A percentile compares a stretch with the other conserved stretches of the same genome.
Evolutionary conservation across 2,113 vertebrate species (phyloP).

Genomic region (Tichodroma muraria): DNA sequence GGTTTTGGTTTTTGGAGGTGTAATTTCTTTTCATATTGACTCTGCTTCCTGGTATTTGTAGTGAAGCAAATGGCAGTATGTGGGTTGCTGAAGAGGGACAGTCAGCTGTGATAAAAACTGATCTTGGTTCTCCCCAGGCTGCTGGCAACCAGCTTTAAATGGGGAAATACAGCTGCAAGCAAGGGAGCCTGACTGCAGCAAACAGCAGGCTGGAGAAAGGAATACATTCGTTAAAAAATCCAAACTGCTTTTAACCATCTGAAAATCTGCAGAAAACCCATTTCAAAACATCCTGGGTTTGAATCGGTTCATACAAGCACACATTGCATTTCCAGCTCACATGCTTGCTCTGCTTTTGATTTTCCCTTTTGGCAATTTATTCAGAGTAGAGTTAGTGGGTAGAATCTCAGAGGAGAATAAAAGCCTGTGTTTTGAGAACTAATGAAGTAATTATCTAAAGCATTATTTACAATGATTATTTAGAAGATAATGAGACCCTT

Average conservation of each 20-base stretch:
- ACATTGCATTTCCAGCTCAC: not conserved
- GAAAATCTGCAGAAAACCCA: not conserved
- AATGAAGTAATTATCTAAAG: slow-evolving; percentile 64
- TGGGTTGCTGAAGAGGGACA: not conserved
- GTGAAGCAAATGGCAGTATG: not conserved
- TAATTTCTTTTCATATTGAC: not conserved
- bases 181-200: not conserved
- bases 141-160: not conserved
- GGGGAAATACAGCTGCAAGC: not conserved
- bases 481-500: slow-evolving; percentile 60
- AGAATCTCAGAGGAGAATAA: slow-evolving; percentile 55
- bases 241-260: not conserved
- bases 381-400: not conserved
- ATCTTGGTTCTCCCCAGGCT: not conserved
- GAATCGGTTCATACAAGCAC: not conserved
- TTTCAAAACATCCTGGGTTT: not conserved
- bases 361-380: slow-evolving; percentile 49
- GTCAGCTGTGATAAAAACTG: not conserved
- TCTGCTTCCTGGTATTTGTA: not conserved
- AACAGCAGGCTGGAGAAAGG: not conserved
- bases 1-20: not conserved
- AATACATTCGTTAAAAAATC: not conserved
- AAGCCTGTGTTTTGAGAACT: slow-evolving; percentile 45
- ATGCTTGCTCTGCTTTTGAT: not conserved
- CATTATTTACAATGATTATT: slow-evolving; percentile 59